Evolutionary conservation across 2,113 vertebrate genomes (phyloP).

Genomic region (Pelobates fuscus): DNA sequence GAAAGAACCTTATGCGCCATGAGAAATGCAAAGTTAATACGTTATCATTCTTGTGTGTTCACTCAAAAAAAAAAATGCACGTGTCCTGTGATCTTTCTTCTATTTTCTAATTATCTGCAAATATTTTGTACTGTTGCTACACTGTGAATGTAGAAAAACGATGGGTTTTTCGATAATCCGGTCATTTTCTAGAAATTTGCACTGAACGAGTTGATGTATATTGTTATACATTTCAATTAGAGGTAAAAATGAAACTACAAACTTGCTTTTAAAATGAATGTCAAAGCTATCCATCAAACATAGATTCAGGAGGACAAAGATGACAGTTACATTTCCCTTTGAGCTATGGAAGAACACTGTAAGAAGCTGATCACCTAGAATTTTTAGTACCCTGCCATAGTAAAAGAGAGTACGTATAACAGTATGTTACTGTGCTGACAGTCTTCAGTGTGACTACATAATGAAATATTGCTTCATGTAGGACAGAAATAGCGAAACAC

Average conservation of each 20-base stretch:
- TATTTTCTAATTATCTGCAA: background rate
- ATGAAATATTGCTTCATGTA: constrained; percentile 45
- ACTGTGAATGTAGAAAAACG: background rate
- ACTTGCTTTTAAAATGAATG: constrained; percentile 47
- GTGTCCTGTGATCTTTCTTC: background rate
- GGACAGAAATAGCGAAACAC: constrained; percentile 31
- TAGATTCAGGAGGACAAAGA: constrained; percentile 39
- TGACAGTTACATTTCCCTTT: constrained; percentile 49
- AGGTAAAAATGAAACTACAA: constrained; percentile 44
- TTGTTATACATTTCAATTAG: constrained; percentile 47
- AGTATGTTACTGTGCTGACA: constrained; percentile 41
- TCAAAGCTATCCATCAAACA: constrained; percentile 40
- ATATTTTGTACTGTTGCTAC: background rate
- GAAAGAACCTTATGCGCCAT: too few species aligned
- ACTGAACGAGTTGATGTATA: constrained; percentile 31
- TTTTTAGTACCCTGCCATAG: constrained; percentile 37
- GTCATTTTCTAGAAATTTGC: constrained; percentile 27
- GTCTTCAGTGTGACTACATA: constrained; percentile 39
- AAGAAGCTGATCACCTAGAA: constrained; percentile 43
- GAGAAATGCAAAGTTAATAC: too few species aligned
- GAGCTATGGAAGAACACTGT: constrained; percentile 42
- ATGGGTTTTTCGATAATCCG: constrained; percentile 16
- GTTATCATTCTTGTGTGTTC: too few species aligned
- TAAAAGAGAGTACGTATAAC: constrained; percentile 38
- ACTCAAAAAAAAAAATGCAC: too few species aligned